Conservation (phyloP, 2,888 invertebrate species). For the Epirrhoe alternata region DNA sequence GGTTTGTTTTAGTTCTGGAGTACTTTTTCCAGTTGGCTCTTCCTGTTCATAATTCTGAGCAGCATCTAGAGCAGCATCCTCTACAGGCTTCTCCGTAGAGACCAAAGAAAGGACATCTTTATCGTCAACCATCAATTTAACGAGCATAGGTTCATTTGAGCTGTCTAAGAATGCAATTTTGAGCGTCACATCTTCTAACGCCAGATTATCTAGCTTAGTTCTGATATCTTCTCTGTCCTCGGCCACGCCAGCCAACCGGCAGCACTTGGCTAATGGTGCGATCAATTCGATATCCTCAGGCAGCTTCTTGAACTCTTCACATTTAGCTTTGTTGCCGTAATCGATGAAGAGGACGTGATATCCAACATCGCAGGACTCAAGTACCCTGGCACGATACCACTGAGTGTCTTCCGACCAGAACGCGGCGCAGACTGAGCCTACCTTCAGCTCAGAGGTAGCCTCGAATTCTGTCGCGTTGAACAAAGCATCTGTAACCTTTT, state of each 20-base stretch:
- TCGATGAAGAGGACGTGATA: slow-evolving; percentile 88
- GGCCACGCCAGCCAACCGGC: slow-evolving; percentile 80
- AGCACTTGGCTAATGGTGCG: slow-evolving; percentile 87
- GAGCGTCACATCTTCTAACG: slow-evolving; percentile 72
- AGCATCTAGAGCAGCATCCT: slow-evolving; percentile 24
- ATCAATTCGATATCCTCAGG: slow-evolving; percentile 85
- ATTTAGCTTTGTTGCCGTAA: slow-evolving; percentile 88
- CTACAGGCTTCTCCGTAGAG: slow-evolving; percentile 33
- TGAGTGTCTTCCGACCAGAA: slow-evolving; percentile 87
- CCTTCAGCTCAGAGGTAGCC: slow-evolving; percentile 78
- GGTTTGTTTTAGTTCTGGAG: slow-evolving; percentile 5
- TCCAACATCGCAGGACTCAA: slow-evolving; percentile 84
- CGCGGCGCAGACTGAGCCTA: slow-evolving; percentile 87
- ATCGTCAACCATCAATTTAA: slow-evolving; percentile 85
- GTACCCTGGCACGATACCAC: slow-evolving; percentile 88
- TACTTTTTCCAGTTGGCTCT: slow-evolving; percentile 3
- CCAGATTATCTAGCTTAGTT: slow-evolving; percentile 67
- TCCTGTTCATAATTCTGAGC: not conserved
- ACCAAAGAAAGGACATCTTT: slow-evolving; percentile 66
- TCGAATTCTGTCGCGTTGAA: slow-evolving; percentile 81
- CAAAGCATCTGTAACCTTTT: slow-evolving; percentile 86
- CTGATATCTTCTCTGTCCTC: slow-evolving; percentile 69
- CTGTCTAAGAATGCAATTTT: slow-evolving; percentile 86
- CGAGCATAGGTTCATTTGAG: slow-evolving; percentile 83
- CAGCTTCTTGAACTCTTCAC: slow-evolving; percentile 85